These are phyloP conservation scores for Sylvietta virens DNA, from an alignment of 2,113 vertebrate species.

Conservation along the genomic window DNA sequence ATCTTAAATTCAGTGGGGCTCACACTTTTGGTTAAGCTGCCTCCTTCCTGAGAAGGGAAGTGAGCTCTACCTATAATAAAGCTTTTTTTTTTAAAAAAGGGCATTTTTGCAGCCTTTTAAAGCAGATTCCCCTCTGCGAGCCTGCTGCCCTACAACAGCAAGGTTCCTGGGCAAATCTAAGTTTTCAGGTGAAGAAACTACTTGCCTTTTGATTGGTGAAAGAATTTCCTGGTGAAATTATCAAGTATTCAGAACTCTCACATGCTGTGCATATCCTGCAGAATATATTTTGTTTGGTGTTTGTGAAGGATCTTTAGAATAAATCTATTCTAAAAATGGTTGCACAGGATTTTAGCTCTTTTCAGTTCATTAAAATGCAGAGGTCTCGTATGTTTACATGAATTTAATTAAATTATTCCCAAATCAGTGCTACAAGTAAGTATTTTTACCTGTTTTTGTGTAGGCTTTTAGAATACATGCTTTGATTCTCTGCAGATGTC, in stretches of 20 bases:
- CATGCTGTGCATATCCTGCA: not conserved
- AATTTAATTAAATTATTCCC: not conserved
- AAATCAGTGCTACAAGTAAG: not conserved
- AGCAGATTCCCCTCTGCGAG: not conserved
- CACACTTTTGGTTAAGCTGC: not conserved
- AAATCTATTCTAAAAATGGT: not conserved
- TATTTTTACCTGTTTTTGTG: not conserved
- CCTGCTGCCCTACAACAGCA: not conserved
- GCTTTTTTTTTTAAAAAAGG: too few species aligned
- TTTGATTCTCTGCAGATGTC: not conserved
- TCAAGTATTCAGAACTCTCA: not conserved
- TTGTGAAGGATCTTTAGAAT: not conserved
- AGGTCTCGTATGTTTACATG: rapidly evolving
- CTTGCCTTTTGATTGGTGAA: not conserved
- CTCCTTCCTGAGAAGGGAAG: not conserved
- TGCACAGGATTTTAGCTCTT: not conserved
- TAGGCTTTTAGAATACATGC: not conserved
- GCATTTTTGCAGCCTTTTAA: not conserved
- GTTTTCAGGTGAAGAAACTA: not conserved
- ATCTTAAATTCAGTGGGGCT: not conserved
- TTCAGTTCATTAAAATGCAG: not conserved
- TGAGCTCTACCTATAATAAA: not conserved
- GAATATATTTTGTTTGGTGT: not conserved
- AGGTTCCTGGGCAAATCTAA: not conserved
- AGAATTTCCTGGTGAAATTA: not conserved